Base-by-base conservation (phyloP, 2,888 invertebrate species). In the Scaptomyza flava region DNA sequence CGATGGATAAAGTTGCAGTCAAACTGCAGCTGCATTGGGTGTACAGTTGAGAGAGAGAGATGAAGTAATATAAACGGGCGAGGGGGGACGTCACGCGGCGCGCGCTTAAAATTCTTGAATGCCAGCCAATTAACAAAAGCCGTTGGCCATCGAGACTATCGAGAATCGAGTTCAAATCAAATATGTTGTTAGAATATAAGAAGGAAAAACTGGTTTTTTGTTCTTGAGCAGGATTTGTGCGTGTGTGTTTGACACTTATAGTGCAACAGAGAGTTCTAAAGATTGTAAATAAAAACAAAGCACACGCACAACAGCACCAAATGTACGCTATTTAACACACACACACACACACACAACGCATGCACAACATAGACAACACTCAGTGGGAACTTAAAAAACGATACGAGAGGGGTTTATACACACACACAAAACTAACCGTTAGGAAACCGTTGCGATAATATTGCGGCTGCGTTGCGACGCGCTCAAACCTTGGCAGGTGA, bases 401-500 rank as follows among this genome's bases (percentile, higher is more conserved):
- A 8, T 34, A 54, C 11, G 56, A 50, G 66, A 20, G 33, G 45
- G 48, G 31, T 6, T 27, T 6, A 27, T 6, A 27, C 27, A 27
- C 27, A 27, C 27, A 57, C 53, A 75, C 67, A 43, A 12, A 43
- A 43, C 50, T 47, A 52, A 77, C 68, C 63, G 53, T 53, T 58
- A 36, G 41, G 64, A 72, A 73, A 61, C 68, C 74, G 76, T 65
- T 67, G 62, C 66, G 48, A 48, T 52, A 41, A 52, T 33, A 17
- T 63, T 66, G 67, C 79, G 72, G 80, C 80, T 71, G 72, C 85
- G 87, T 79, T 90, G 82, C 84, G 90, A 77, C 82, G 79, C 89
- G 90, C 79, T 90, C 79, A 82, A 81, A 79, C 88, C 87, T 77
- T 79, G 70, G 81, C 88, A 90, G 82, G 87, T 89, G 89, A 89